Evolutionary conservation across 1,140 invertebrate genomes (phyloP), one percentile per base, ranked within the genome.

Genomic region (Planococcus citri): DNA sequence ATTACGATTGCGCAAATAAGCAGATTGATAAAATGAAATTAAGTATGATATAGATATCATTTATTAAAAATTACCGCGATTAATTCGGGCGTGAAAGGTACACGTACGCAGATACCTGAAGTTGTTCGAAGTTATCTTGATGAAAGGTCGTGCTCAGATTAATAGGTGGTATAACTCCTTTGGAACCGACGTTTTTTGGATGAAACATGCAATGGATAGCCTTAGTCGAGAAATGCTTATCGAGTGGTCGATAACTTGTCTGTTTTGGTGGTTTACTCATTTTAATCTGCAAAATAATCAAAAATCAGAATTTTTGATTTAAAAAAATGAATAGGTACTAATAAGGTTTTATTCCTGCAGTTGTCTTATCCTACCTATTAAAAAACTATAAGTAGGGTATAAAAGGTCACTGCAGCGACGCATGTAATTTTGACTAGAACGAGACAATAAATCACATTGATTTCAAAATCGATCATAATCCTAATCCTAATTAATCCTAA

Each of bases 131-230:
- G 27, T 79, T 87, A 74, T 85, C 83, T 79, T 99, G 96, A 76
- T 93, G 90, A 78, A 93, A 99, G 67, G 96, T 99, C 12, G 97
- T 95, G 0, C 95, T 87, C 75, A 92, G 82, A 4, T 91, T 88
- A 73, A 98, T 88, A 1, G 92, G 94, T n/a, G 94, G 88, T 29
- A 98, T 87, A 10, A 98, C 88, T 67, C 89, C 80, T 70, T 80
- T 78, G 51, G 82, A 83, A 20, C 72, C 87, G 93, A 93, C 97
- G 81, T 97, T 88, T 64, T 87, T 84, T 6, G 95, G 90, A 74
- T 92, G 87, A 80, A 96, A 93, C 17, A 92, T 94, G 37, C 81
- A 84, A 75, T 98, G 95, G 75, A 97, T 92, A 1, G 94, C 93
- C 74, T 85, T 85, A 1, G 95, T 97, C 12, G 89, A 86, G 79